These are phyloP conservation scores for Typhlichthys subterraneus DNA, from an alignment of 2,797 vertebrate species.

Conservation along the genomic window DNA sequence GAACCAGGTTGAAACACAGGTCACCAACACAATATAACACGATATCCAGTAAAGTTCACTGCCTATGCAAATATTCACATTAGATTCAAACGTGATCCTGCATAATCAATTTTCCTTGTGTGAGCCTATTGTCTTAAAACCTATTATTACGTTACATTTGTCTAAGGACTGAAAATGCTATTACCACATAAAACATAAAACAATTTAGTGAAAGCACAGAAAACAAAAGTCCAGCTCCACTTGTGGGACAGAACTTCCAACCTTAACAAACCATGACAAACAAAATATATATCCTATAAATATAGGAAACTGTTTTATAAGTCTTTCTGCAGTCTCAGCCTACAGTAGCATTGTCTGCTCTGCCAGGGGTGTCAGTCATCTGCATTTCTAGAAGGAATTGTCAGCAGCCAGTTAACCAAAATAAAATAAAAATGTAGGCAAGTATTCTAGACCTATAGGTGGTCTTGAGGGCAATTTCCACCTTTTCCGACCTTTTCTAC, in stretches of 20 bases:
- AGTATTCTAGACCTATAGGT: too few relatives aligned
- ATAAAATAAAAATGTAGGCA: too few relatives aligned
- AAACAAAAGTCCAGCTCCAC: slow-evolving; percentile 22
- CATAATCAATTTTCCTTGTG: neutral
- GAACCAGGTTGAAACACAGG: slow-evolving; percentile 16
- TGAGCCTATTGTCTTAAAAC: too few relatives aligned
- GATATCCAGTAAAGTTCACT: slow-evolving; percentile 6
- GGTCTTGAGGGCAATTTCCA: too few relatives aligned
- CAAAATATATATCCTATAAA: slow-evolving; percentile 33
- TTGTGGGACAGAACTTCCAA: slow-evolving; percentile 23
- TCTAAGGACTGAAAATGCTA: slow-evolving; percentile 34
- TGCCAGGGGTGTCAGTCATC: slow-evolving; percentile 1
- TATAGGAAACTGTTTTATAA: slow-evolving; percentile 1
- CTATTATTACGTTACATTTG: too few relatives aligned
- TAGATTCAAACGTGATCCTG: neutral
- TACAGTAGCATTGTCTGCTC: slow-evolving; percentile 11
- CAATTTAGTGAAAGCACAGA: slow-evolving; percentile 51
- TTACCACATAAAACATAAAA: slow-evolving; percentile 43
- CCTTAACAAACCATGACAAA: slow-evolving; percentile 19
- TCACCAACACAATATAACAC: slow-evolving; percentile 13
- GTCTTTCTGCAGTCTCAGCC: too few relatives aligned
- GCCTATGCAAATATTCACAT: neutral
- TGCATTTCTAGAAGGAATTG: too few relatives aligned
- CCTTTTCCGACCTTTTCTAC: too few relatives aligned
- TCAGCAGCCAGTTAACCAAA: too few relatives aligned